Evolutionary conservation across 2,113 vertebrate species (phyloP).

Genomic region (Ahaetulla prasina): DNA sequence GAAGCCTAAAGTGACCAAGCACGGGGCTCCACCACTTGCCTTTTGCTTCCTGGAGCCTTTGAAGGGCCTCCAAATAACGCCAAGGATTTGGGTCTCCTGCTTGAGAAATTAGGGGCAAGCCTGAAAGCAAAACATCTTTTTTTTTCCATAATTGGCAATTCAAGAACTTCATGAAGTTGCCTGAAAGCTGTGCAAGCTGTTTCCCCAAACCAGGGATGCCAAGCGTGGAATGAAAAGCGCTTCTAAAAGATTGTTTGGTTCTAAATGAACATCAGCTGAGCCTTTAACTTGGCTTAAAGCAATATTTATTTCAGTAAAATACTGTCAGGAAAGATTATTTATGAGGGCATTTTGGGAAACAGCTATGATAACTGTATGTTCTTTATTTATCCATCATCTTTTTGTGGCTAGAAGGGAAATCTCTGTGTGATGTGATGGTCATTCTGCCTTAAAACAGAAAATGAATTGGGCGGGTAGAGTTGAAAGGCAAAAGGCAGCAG

Average conservation of each 20-base stretch:
- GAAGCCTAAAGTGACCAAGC: background rate
- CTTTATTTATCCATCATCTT: background rate
- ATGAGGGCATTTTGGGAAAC: background rate
- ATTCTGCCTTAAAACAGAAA: background rate
- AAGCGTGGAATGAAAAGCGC: background rate
- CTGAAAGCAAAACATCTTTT: background rate
- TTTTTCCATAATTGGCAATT: background rate
- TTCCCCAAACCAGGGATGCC: background rate
- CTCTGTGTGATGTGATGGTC: fast-evolving
- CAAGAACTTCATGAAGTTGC: background rate
- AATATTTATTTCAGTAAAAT: constrained; percentile 29
- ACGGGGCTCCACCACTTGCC: background rate
- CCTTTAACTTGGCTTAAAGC: constrained; percentile 14
- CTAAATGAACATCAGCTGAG: constrained; percentile 22
- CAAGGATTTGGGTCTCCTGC: constrained; percentile 45
- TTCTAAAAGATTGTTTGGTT: background rate
- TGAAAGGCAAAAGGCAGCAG: background rate
- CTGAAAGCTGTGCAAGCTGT: background rate
- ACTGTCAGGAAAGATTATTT: constrained; percentile 16
- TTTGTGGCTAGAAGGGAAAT: background rate
- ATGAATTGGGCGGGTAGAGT: background rate
- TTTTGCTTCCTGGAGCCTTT: background rate
- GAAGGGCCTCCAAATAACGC: constrained; percentile 54
- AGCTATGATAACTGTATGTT: background rate
- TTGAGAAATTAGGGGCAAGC: background rate